Evolutionary conservation across 2,888 invertebrate species (phyloP).

Genomic region (Doris montereyensis): DNA sequence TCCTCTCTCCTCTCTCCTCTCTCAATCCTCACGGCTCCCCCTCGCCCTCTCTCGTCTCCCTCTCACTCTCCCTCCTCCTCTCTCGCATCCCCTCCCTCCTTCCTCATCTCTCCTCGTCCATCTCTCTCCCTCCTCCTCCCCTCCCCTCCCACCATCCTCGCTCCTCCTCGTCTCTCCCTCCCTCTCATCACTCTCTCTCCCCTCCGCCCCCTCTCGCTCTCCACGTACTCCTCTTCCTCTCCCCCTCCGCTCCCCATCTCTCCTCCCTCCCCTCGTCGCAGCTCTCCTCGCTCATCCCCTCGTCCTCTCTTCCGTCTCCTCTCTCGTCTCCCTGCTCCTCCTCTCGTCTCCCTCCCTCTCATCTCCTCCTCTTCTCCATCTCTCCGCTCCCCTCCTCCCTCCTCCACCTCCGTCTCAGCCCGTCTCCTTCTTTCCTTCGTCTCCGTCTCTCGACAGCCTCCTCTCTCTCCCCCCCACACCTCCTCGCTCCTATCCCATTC

Average conservation of each 20-base stretch:
- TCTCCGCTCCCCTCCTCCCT: neutral
- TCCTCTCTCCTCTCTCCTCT: no score
- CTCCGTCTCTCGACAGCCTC: neutral
- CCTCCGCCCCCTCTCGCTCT: constrained; percentile 9
- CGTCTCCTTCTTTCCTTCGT: neutral
- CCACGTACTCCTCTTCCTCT: neutral
- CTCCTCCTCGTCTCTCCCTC: no score
- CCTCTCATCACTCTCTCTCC: no score
- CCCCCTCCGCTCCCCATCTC: neutral
- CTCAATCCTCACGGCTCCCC: no score
- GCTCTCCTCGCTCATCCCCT: neutral
- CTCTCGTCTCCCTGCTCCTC: neutral
- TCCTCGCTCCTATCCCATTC: no score
- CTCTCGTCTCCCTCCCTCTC: neutral
- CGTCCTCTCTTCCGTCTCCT: neutral
- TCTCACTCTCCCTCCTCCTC: no score
- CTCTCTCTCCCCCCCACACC: constrained; percentile 6
- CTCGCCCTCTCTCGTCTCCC: no score
- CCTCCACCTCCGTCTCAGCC: neutral
- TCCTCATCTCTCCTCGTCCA: no score
- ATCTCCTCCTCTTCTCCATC: neutral
- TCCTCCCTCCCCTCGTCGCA: neutral
- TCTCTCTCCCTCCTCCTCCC: no score
- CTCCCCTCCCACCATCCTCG: no score
- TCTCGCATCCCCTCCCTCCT: no score